Evolutionary conservation across 2,888 invertebrate genomes (phyloP), one percentile per base, ranked within the genome.

Genomic region (Minunthozetes semirufus): DNA sequence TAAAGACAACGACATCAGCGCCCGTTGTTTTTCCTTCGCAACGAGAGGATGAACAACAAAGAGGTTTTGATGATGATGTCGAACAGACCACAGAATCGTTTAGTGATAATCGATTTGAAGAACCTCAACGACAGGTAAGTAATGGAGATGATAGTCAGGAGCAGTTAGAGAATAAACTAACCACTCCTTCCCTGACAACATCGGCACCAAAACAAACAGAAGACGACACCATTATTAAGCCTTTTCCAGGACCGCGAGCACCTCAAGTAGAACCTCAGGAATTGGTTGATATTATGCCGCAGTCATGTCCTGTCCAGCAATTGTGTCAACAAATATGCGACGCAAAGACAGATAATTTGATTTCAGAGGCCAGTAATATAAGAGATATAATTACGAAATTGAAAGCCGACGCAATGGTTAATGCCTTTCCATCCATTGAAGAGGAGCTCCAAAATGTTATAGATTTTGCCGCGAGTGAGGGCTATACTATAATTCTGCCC

Each of bases 401-500:
- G 38, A 77, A 76, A n/a, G 78, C 78, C 11, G 77, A 78, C 25
- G 63, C 71, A 0, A 75, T 79, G 11, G 73, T 79, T 19, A 76
- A 78, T 61, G 72, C 73, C 25, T 72, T 77, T 11, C 75, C 76
- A 8, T 59, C 76, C 0, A 50, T 75, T 4, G 77, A 77, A 33
- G 56, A 74, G 22, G 77, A 77, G 48, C 72, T 79, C 1, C 77
- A 78, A 72, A 50, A 68, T n/a, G 53, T 77, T n/a, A 53, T 78
- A 17, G 75, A 75, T 42, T 75, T 73, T 56, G 46, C 42, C 8
- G 72, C 77, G 8, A 61, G 76, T 22, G 59, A 72, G 33, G 78
- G 78, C 74, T 79, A 78, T 63, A 79, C 79, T 11, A 46, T 79
- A 11, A 77, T 79, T 29, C 66, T 79, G 50, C 79, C 79, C n/a